Evolutionary conservation across 2,797 vertebrate species (phyloP), one percentile per base, ranked within the genome.

Genomic region (Lagodon rhomboides): DNA sequence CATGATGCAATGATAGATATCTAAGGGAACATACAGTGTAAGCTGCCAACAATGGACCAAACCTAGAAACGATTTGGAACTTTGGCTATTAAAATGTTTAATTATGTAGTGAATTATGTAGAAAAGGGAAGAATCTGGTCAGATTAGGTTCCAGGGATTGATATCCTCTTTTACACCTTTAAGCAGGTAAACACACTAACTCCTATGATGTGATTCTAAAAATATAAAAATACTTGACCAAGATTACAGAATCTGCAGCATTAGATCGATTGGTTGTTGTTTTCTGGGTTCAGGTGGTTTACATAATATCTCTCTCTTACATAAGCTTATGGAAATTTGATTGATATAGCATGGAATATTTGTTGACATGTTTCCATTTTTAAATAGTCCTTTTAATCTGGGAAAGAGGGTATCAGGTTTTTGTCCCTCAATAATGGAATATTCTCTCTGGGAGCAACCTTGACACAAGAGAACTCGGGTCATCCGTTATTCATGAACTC

Each of bases 231-330:
- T 23, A 73, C 13, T 49, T 18, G 17, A 80, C n/a, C 49, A 59
- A 82, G 54, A 87, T 67, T n/a, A 75, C 18, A 53, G 44, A 75
- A 12, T 63, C 3, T 44, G 2, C 41, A 75, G 80, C 77, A 88
- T 90, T 79, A 74, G 7, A 71, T 17, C 60, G 50, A 56, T 22
- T 87, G 75, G 67, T 50, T 34, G 20, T 59, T 56, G 59, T 59
- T 58, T 4, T 70, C 34, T 34, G 41, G 15, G 49, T 75, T 77
- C 54, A 67, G 41, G 56, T 59, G 41, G 25, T 60, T 82, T 81
- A 68, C 25, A 50, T 83, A 83, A 87, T 25, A 25, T 53, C 1
- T 47, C 50, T 13, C 51, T 53, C 43, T 71, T 53, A 68, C 27
- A 27, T 69, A 64, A 79, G 58, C 43, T 38, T 41, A 69, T 64